phyloP scores from a whole-genome alignment of 2,797 vertebrate genomes.

The Nannoperca australis region DNA sequence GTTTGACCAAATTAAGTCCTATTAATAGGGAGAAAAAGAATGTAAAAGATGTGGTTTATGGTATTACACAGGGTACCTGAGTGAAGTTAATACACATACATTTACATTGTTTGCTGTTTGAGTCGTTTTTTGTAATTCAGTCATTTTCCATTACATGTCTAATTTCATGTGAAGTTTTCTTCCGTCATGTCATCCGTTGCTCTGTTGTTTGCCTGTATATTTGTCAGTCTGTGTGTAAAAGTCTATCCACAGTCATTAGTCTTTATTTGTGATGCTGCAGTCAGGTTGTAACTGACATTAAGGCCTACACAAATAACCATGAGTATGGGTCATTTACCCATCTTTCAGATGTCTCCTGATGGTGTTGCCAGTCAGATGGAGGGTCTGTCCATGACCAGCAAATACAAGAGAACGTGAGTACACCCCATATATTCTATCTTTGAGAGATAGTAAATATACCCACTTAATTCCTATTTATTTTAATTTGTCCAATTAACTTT shows the following conservation, averaged over 20 bases:
- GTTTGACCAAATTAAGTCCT: not conserved
- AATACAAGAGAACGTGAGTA: constrained; percentile 86
- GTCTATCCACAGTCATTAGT: not conserved
- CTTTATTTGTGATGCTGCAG: not conserved
- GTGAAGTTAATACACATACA: not conserved
- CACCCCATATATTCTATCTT: not conserved
- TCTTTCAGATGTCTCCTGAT: constrained; percentile 70
- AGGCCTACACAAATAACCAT: not conserved
- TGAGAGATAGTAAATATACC: not conserved
- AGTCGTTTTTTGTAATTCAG: not conserved
- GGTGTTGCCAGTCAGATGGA: constrained; percentile 62
- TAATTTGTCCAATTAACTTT: too few species aligned
- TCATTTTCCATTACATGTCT: constrained; percentile 57
- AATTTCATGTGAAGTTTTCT: constrained; percentile 11
- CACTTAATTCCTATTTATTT: not conserved
- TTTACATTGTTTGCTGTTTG: not conserved
- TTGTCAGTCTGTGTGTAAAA: not conserved
- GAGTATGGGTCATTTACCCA: not conserved
- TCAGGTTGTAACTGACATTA: not conserved
- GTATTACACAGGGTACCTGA: not conserved
- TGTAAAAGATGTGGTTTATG: not conserved
- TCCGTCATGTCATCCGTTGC: constrained; percentile 29
- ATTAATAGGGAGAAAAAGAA: too few species aligned
- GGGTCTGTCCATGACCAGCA: constrained; percentile 75
- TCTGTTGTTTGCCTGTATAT: not conserved